Base-by-base conservation (phyloP, 2,888 invertebrate species). In the Trichogramma evanescens region DNA sequence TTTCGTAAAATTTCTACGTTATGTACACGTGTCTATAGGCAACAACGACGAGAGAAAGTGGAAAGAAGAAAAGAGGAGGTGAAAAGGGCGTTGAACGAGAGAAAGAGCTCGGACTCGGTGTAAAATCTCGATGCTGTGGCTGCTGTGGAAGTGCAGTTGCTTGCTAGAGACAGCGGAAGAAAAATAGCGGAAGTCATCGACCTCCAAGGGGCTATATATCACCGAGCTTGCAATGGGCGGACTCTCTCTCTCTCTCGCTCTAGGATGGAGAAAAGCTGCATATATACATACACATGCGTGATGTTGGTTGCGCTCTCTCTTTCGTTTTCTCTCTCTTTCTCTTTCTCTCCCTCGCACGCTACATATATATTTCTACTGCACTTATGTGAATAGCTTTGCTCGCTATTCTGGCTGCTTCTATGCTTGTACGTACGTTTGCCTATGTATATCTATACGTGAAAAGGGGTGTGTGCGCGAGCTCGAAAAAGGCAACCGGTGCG, bases 111-210 rank as follows among this genome's bases (percentile, higher is more conserved):
- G 66, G 65, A 67, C 59, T 58, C 58, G 26, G 26, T 26, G 26
- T 26, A 26, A 26, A 26, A 26, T 26, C 26, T 26, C 62, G 66
- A 67, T 70, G 67, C 70, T 67, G 68, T 26, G 26, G 26, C 26
- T 26, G 26, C 26, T 26, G 70, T 68, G 72, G 69, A 73, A 74
- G 73, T 73, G 70, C 76, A 74, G 75, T 76, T 74, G 77, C 74
- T 76, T 81, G 81, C 78, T 78, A 78, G 80, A 81, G 82, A 82
- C 81, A 82, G 81, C 77, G 78, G 79, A 82, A 82, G 82, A 82
- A 81, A 82, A 82, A 83, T 82, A 80, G 81, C 81, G 79, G 80
- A 80, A 82, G 81, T 81, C 82, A 81, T 82, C 82, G 82, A 82
- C 82, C 83, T 82, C 82, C 80, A 78, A 80, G 81, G 80, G 77